Evolutionary conservation across 2,113 vertebrate genomes (phyloP).

Genomic region (Butorides virescens): DNA sequence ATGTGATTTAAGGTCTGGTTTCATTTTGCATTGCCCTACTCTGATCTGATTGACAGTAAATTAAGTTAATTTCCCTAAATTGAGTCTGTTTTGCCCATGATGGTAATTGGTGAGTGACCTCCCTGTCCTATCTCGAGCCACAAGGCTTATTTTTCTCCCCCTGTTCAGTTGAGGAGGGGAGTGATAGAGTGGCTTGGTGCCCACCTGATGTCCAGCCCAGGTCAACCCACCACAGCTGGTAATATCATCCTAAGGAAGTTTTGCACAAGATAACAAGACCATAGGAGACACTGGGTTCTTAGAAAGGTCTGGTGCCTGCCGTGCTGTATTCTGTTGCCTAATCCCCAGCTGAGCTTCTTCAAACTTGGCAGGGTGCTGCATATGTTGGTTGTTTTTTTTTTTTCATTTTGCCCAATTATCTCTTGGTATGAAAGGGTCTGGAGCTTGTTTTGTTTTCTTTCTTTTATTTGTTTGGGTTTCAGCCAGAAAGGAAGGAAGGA

Average conservation of each 20-base stretch:
- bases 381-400: neutral
- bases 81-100: neutral
- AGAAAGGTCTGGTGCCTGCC: neutral
- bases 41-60: neutral
- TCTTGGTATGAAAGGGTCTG: neutral
- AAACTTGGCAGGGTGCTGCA: neutral
- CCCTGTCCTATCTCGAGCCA: neutral
- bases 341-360: neutral
- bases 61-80: neutral
- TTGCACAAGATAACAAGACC: neutral
- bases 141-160: neutral
- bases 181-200: neutral
- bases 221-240: neutral
- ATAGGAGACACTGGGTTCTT: neutral
- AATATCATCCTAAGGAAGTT: neutral
- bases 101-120: neutral
- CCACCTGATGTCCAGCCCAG: neutral
- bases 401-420: neutral
- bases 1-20: neutral
- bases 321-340: neutral
- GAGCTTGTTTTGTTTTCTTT: neutral
- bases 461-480: neutral
- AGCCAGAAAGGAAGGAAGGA: neutral
- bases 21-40: neutral
- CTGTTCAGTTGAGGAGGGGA: neutral